Evolutionary conservation across 1,140 invertebrate species (phyloP).

Genomic region (Saccostrea cuccullata): DNA sequence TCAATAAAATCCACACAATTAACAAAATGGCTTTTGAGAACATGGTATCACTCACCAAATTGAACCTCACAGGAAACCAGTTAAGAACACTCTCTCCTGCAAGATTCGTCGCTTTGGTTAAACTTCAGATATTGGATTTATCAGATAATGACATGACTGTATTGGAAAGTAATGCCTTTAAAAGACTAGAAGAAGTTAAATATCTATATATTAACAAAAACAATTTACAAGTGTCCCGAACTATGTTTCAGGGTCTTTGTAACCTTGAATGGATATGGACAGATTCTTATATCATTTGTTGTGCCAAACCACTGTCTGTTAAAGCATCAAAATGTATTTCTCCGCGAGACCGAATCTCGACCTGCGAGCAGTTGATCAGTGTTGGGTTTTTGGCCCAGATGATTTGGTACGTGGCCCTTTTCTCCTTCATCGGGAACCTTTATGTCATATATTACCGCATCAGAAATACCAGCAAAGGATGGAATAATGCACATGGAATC

Average conservation of each 20-base stretch:
- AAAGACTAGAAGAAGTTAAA: not conserved
- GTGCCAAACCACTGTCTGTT: conserved; percentile 45
- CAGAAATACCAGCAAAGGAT: not conserved
- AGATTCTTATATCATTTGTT: conserved; percentile 62
- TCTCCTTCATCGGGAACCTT: conserved; percentile 62
- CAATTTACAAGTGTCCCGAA: not conserved
- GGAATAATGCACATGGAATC: conserved; percentile 40
- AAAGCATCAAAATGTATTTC: conserved; percentile 53
- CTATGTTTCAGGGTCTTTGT: conserved; percentile 29
- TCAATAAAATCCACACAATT: conserved; percentile 21
- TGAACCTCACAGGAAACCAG: conserved; percentile 39
- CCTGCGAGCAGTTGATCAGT: conserved; percentile 59
- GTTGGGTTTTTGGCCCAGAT: conserved; percentile 44
- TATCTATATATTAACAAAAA: conserved; percentile 24
- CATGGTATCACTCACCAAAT: not conserved
- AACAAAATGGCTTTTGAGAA: conserved; percentile 13
- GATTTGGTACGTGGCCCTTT: conserved; percentile 58
- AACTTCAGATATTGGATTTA: conserved; percentile 37
- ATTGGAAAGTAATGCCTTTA: conserved; percentile 22
- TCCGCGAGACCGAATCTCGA: conserved; percentile 57
- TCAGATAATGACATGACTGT: conserved; percentile 19
- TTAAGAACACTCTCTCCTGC: not conserved
- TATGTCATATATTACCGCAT: conserved; percentile 57
- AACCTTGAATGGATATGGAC: conserved; percentile 30
- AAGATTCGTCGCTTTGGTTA: conserved; percentile 25